Percentiles rank a stretch among this genome's conserved stretches.
Conservation (phyloP, 2,113 vertebrate genomes). For the Melospiza melodia region DNA sequence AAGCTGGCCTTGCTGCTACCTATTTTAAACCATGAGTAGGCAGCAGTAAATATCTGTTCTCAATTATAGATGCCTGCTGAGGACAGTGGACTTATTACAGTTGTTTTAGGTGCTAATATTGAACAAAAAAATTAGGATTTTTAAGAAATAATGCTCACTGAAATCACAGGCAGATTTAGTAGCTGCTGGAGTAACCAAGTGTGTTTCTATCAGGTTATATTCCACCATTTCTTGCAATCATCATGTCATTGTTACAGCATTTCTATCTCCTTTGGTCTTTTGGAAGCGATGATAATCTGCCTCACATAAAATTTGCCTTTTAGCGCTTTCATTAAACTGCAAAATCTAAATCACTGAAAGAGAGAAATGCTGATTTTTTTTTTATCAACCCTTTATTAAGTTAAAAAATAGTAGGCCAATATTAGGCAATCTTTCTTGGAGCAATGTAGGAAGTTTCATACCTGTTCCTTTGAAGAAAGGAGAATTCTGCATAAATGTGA, state of each 20-base stretch:
- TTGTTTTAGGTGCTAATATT: neutral
- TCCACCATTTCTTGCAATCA: neutral
- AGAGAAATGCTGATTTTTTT: neutral
- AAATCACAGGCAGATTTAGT: neutral
- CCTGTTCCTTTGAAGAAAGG: constrained; percentile 60
- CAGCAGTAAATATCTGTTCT: neutral
- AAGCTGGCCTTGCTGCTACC: neutral
- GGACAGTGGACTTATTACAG: neutral
- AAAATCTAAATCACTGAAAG: neutral
- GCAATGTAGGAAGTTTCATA: constrained; percentile 55
- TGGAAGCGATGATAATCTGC: neutral
- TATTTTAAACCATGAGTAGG: neutral
- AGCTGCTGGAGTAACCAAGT: neutral
- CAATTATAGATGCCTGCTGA: neutral
- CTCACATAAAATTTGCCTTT: constrained; percentile 4
- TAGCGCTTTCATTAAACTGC: neutral
- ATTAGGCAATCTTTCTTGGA: neutral
- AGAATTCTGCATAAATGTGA: constrained; percentile 60
- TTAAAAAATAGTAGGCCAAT: neutral
- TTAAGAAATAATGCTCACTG: neutral
- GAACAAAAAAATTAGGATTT: neutral
- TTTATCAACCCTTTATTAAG: neutral
- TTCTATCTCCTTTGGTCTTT: neutral
- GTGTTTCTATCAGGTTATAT: neutral
- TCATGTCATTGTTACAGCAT: neutral